Percentiles rank a stretch among this genome's conserved stretches.
phyloP scores from a whole-genome alignment of 2,113 vertebrate genomes.

The Nicator chloris region DNA sequence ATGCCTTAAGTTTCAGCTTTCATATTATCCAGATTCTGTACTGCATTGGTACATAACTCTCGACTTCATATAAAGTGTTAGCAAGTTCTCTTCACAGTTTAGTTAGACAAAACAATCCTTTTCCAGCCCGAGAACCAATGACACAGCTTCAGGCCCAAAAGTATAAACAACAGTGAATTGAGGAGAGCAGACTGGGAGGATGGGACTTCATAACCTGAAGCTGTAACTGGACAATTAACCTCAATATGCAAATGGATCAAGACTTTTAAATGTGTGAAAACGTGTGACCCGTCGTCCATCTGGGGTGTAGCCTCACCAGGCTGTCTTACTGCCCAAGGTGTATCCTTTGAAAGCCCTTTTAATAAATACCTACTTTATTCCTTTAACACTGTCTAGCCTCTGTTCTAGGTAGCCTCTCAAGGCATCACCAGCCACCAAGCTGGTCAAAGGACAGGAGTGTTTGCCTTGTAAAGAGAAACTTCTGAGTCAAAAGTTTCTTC shows the following conservation, averaged over 20 bases:
- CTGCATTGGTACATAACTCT: not conserved
- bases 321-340: not conserved
- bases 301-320: too few species aligned
- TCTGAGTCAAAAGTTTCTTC: not conserved
- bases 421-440: not conserved
- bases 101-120: not conserved
- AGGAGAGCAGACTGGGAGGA: not conserved
- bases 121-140: not conserved
- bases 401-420: not conserved
- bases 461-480: not conserved
- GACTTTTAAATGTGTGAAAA: not conserved
- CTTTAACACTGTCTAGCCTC: not conserved
- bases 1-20: not conserved
- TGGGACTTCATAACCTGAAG: not conserved
- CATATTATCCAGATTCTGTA: not conserved
- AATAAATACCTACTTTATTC: not conserved
- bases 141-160: not conserved
- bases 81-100: not conserved
- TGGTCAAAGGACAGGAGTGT: not conserved
- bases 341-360: not conserved
- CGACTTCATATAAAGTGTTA: too few species aligned
- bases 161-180: not conserved
- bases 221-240: not conserved
- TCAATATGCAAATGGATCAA: not conserved
- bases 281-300: accelerated